Percentiles rank a stretch among this genome's conserved stretches.
Conservation (phyloP, 2,888 invertebrate species). For the Cryptus armator region DNA sequence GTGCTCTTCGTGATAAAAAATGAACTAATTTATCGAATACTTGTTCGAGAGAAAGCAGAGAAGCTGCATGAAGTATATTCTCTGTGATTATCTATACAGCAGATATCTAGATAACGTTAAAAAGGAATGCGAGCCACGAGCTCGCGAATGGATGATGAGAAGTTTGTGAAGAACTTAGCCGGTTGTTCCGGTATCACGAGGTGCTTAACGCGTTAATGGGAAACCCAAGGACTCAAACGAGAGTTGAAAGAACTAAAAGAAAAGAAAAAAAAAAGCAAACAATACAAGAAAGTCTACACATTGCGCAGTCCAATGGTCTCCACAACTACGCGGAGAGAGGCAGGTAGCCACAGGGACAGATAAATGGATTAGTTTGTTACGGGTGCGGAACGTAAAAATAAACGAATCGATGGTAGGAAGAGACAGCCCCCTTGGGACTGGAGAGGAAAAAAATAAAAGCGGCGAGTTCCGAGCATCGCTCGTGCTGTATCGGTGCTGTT, state of each 20-base stretch:
- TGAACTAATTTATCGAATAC: no score
- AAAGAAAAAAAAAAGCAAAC: slow-evolving; percentile 20
- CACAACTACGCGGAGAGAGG: slow-evolving; percentile 14
- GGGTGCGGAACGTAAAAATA: slow-evolving; percentile 69
- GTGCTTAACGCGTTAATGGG: slow-evolving; percentile 61
- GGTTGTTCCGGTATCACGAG: slow-evolving; percentile 48
- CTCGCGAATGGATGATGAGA: slow-evolving; percentile 22
- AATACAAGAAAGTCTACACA: slow-evolving; percentile 15
- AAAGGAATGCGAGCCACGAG: background rate
- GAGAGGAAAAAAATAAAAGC: slow-evolving; percentile 50
- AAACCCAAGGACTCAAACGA: slow-evolving; percentile 40
- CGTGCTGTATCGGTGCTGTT: slow-evolving; percentile 34
- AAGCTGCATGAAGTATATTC: background rate
- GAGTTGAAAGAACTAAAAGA: slow-evolving; percentile 27
- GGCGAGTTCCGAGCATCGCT: slow-evolving; percentile 34
- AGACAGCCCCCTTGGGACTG: slow-evolving; percentile 38
- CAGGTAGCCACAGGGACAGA: slow-evolving; percentile 51
- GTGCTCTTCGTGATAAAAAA: no score
- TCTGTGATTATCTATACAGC: background rate
- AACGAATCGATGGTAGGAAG: slow-evolving; percentile 62
- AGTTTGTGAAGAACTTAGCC: slow-evolving; percentile 57
- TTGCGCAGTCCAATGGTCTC: background rate
- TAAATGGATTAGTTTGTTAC: slow-evolving; percentile 81
- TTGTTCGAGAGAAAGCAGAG: background rate
- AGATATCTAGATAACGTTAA: background rate